Evolutionary conservation across 1,140 invertebrate genomes (phyloP).

Genomic region (Drosophila miranda): DNA sequence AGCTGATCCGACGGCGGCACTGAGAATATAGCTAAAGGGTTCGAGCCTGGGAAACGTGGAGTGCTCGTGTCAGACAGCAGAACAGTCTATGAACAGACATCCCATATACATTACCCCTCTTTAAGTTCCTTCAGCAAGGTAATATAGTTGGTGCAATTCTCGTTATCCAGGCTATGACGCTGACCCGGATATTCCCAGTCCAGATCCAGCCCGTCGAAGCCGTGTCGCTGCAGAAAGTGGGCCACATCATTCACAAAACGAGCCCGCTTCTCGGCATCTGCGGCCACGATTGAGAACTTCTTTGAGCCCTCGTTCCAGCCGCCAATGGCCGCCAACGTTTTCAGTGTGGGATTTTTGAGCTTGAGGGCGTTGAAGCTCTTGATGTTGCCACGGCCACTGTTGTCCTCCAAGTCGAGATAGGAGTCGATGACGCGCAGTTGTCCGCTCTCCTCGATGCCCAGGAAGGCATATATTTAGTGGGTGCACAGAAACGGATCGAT

Average conservation of each 20-base stretch:
- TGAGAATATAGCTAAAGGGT: conserved; percentile 83
- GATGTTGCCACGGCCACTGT: conserved; percentile 82
- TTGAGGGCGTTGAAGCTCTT: conserved; percentile 85
- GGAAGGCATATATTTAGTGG: conserved; percentile 89
- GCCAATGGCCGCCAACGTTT: conserved; percentile 88
- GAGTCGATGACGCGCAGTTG: conserved; percentile 85
- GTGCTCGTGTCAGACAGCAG: conserved; percentile 2
- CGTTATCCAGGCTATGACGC: conserved; percentile 84
- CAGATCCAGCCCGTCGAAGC: conserved; percentile 91
- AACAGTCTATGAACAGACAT: neutral
- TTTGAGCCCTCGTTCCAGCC: conserved; percentile 90
- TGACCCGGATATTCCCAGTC: conserved; percentile 92
- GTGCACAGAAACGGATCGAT: conserved; percentile 89
- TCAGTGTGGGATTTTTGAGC: conserved; percentile 85
- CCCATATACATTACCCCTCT: conserved; percentile 73
- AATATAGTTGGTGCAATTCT: conserved; percentile 83
- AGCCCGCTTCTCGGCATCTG: conserved; percentile 82
- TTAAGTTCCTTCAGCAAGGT: conserved; percentile 85
- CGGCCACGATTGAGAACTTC: conserved; percentile 86
- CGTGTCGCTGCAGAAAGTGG: conserved; percentile 85
- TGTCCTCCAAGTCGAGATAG: conserved; percentile 85
- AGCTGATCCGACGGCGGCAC: conserved; percentile 86
- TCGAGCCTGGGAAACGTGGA: conserved; percentile 76
- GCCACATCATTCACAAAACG: conserved; percentile 86
- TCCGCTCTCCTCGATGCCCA: conserved; percentile 84